phyloP scores from a whole-genome alignment of 2,113 vertebrate species.

The Oreotrochilus melanogaster region DNA sequence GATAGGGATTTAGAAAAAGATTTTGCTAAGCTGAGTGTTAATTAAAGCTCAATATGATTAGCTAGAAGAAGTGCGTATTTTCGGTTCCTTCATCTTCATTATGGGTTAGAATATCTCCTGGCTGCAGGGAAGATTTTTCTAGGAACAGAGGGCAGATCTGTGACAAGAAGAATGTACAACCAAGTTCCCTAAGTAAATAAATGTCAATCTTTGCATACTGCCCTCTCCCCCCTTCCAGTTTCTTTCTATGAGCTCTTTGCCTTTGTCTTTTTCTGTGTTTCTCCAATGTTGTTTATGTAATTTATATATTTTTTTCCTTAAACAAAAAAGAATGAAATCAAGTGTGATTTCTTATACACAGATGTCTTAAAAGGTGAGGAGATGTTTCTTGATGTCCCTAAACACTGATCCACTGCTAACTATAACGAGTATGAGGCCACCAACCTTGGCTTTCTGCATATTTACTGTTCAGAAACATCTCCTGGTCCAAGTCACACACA shows the following conservation, averaged over 20 bases:
- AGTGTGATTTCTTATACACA: not conserved
- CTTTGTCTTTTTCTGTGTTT: not conserved
- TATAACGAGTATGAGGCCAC: not conserved
- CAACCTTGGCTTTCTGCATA: not conserved
- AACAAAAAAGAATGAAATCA: not conserved
- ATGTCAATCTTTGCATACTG: not conserved
- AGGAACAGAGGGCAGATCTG: not conserved
- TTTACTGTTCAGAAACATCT: not conserved
- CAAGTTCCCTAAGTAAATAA: not conserved
- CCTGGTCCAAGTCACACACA: not conserved
- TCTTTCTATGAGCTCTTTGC: not conserved
- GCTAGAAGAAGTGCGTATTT: not conserved
- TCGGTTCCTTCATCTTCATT: not conserved
- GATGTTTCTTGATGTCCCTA: not conserved
- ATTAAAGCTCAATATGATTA: not conserved
- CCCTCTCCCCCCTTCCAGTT: not conserved
- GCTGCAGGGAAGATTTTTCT: not conserved
- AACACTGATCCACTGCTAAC: not conserved
- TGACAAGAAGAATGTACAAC: not conserved
- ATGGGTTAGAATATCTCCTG: not conserved
- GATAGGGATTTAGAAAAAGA: not conserved
- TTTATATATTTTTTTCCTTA: not conserved
- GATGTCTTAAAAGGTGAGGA: not conserved
- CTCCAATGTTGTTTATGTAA: not conserved
- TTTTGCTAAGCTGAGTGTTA: not conserved